phyloP scores from a whole-genome alignment of 2,888 invertebrate species.

The Phyto melanocephala region DNA sequence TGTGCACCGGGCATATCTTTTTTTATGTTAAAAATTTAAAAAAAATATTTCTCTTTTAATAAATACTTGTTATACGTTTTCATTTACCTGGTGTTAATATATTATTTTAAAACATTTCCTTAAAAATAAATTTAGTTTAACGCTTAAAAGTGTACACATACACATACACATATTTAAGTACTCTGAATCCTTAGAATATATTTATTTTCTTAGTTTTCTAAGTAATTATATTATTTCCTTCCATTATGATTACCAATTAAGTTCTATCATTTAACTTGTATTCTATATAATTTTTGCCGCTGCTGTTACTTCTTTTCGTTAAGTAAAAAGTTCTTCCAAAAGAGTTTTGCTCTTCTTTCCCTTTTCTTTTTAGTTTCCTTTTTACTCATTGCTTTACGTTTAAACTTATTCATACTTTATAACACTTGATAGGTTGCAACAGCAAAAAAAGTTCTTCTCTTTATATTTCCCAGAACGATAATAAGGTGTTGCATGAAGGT shows the following conservation, averaged over 20 bases:
- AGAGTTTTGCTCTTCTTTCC: slow-evolving; percentile 11
- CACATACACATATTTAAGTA: neutral
- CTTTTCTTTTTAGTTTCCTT: slow-evolving; percentile 13
- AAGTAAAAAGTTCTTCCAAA: slow-evolving; percentile 51
- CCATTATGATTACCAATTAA: slow-evolving; percentile 62
- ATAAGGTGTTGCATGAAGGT: neutral
- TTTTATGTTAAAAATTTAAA: too few species aligned
- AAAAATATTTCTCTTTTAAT: too few species aligned
- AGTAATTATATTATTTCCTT: slow-evolving; percentile 55
- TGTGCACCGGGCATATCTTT: too few species aligned
- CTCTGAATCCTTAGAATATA: too few species aligned
- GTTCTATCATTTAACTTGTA: slow-evolving; percentile 55
- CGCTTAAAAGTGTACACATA: neutral
- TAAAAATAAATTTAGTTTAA: too few species aligned
- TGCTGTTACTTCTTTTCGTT: slow-evolving; percentile 19
- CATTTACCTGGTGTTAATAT: too few species aligned
- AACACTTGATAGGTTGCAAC: slow-evolving; percentile 58
- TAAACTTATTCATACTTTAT: slow-evolving; percentile 50
- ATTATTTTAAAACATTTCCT: too few species aligned
- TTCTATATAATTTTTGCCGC: neutral
- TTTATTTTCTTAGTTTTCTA: slow-evolving; percentile 12
- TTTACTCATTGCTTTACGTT: slow-evolving; percentile 1
- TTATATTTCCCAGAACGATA: neutral
- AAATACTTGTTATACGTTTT: too few species aligned
- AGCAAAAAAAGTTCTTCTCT: slow-evolving; percentile 3